phyloP scores from a whole-genome alignment of 2,888 invertebrate genomes.

The Amphipoea lucens region DNA sequence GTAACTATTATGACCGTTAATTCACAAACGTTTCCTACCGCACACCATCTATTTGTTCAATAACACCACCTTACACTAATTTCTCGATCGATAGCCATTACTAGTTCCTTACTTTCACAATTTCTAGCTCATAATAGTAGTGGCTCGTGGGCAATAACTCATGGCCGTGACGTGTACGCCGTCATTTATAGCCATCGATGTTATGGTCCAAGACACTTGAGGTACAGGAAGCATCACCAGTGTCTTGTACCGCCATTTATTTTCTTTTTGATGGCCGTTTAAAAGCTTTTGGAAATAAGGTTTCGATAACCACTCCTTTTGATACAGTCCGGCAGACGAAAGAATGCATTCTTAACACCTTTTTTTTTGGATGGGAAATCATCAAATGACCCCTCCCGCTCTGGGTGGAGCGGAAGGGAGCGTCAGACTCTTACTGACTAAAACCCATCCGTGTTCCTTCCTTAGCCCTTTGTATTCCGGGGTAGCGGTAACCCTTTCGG shows the following conservation, averaged over 20 bases:
- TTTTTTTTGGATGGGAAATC: no score
- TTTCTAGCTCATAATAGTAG: slow-evolving; percentile 17
- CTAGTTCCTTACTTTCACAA: slow-evolving; percentile 42
- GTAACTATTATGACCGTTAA: not conserved
- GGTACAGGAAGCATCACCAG: not conserved
- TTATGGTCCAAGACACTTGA: slow-evolving; percentile 25
- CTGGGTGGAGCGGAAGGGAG: no score
- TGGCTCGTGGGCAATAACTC: slow-evolving; percentile 20
- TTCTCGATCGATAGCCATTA: slow-evolving; percentile 8
- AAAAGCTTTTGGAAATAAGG: slow-evolving; percentile 4
- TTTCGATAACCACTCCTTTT: not conserved
- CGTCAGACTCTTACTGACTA: no score
- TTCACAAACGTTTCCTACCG: no score
- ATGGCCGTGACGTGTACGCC: slow-evolving; percentile 28
- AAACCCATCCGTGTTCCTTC: no score
- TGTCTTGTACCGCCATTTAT: not conserved
- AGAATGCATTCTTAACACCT: no score
- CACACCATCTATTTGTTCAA: not conserved
- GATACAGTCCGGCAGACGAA: no score
- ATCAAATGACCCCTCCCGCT: no score
- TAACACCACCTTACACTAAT: not conserved
- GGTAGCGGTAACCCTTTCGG: no score
- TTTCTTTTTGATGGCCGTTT: not conserved
- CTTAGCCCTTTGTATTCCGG: no score
- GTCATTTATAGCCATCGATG: slow-evolving; percentile 24